A percentile compares a stretch with the other conserved stretches of the same genome.
These are phyloP conservation scores for Mylabris phalerata DNA, from an alignment of 1,140 invertebrate species.

Conservation along the genomic window DNA sequence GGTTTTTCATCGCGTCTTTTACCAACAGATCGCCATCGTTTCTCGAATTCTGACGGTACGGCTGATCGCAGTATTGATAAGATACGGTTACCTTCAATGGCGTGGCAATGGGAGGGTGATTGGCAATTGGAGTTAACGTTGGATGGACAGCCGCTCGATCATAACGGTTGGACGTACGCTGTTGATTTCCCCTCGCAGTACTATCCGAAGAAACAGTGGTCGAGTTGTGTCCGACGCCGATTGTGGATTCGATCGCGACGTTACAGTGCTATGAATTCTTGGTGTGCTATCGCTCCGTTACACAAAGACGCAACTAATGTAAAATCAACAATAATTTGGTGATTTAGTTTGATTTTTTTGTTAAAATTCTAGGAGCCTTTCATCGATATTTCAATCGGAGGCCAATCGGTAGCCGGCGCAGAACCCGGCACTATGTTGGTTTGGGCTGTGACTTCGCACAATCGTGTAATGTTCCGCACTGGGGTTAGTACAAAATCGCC, in stretches of 20 bases:
- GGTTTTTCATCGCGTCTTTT: constrained; percentile 75
- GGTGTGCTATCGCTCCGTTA: constrained; percentile 82
- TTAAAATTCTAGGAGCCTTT: constrained; percentile 58
- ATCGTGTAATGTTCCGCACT: constrained; percentile 73
- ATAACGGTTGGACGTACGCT: constrained; percentile 93
- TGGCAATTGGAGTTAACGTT: constrained; percentile 85
- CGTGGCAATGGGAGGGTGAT: constrained; percentile 90
- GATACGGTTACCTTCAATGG: constrained; percentile 80
- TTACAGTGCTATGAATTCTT: constrained; percentile 83
- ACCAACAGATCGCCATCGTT: constrained; percentile 79
- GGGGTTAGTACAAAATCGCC: constrained; percentile 72
- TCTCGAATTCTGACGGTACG: constrained; percentile 76
- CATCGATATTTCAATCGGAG: constrained; percentile 79
- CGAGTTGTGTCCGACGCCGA: constrained; percentile 80
- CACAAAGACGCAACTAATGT: constrained; percentile 80
- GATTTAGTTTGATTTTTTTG: background rate
- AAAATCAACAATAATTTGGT: constrained; percentile 9
- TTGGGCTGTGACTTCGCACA: constrained; percentile 87
- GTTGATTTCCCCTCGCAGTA: constrained; percentile 87
- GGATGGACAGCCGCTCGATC: constrained; percentile 77
- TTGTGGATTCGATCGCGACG: constrained; percentile 83
- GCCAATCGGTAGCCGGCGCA: constrained; percentile 70
- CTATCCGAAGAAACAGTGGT: constrained; percentile 76
- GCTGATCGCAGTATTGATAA: constrained; percentile 68
- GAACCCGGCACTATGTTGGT: constrained; percentile 67